A percentile compares a stretch with the other conserved stretches of the same genome.
Evolutionary conservation across 2,797 vertebrate species (phyloP).

Genomic region (Microctenopoma stevenorrisi): DNA sequence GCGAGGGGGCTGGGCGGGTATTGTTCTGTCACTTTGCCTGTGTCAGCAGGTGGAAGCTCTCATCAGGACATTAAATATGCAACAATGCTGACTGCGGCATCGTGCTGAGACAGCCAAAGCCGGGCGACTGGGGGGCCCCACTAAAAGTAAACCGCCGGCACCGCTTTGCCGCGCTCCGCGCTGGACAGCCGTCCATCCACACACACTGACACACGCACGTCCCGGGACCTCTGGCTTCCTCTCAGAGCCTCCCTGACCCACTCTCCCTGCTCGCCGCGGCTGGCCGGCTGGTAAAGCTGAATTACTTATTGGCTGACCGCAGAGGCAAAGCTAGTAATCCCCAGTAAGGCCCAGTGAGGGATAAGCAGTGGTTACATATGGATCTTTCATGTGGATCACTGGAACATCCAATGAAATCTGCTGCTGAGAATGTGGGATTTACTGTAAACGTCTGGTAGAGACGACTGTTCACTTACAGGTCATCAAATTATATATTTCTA

Average conservation of each 20-base stretch:
- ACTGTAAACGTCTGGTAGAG: constrained; percentile 27
- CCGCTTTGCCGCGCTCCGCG: constrained; percentile 5
- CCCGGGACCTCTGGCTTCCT: constrained; percentile 18
- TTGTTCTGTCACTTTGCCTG: constrained; percentile 99
- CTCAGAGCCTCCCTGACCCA: constrained; percentile 15
- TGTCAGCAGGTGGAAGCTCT: constrained; percentile 98
- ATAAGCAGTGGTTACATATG: constrained; percentile 61
- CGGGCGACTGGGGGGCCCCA: constrained; percentile 58
- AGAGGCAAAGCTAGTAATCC: constrained; percentile 57
- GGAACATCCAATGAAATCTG: constrained; percentile 23
- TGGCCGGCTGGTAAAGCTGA: constrained; percentile 21
- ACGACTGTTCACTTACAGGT: neutral
- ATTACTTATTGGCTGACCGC: constrained; percentile 13
- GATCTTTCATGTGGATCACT: constrained; percentile 57
- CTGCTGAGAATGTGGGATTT: constrained; percentile 36
- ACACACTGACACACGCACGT: neutral
- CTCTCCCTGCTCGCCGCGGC: constrained; percentile 1
- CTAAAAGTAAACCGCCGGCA: constrained; percentile 55
- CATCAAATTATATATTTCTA: neutral
- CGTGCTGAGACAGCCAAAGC: constrained; percentile 88
- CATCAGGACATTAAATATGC: constrained; percentile 99
- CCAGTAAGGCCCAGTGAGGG: constrained; percentile 39
- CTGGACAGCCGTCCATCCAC: constrained; percentile 27
- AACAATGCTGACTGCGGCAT: constrained; percentile 97
- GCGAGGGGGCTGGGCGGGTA: constrained; percentile 80